These are phyloP conservation scores for Lucinisca nassula DNA, from an alignment of 2,888 invertebrate genomes.

Conservation along the genomic window DNA sequence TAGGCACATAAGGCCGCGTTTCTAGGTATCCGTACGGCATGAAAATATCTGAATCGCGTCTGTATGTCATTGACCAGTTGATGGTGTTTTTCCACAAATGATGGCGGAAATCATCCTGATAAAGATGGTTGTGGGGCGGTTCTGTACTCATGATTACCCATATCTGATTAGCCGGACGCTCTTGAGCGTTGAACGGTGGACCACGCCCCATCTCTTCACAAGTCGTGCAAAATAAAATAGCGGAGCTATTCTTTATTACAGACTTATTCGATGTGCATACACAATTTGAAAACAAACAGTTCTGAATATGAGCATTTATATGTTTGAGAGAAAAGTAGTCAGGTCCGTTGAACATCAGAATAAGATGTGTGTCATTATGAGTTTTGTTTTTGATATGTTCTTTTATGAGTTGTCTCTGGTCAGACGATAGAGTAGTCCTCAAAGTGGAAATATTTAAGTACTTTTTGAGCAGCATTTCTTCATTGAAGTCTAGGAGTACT, in stretches of 20 bases:
- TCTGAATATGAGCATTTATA: background rate
- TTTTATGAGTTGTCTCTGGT: background rate
- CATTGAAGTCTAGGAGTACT: background rate
- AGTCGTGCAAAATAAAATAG: background rate
- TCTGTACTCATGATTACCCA: constrained; percentile 25
- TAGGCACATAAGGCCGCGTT: background rate
- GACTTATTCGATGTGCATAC: background rate
- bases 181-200: background rate
- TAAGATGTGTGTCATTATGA: background rate
- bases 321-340: background rate
- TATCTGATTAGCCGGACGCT: constrained; percentile 16
- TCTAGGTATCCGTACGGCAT: background rate
- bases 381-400: background rate
- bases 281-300: background rate
- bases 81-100: background rate
- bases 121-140: constrained; percentile 13
- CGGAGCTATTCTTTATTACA: background rate
- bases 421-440: background rate
- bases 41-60: constrained; percentile 16
- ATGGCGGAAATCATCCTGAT: background rate
- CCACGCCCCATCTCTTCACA: background rate
- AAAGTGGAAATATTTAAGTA: background rate
- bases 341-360: constrained; percentile 1
- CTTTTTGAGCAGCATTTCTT: background rate
- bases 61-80: constrained; percentile 27